phyloP scores from a whole-genome alignment of 2,888 invertebrate genomes.

The Rhaphigaster nebulosa region DNA sequence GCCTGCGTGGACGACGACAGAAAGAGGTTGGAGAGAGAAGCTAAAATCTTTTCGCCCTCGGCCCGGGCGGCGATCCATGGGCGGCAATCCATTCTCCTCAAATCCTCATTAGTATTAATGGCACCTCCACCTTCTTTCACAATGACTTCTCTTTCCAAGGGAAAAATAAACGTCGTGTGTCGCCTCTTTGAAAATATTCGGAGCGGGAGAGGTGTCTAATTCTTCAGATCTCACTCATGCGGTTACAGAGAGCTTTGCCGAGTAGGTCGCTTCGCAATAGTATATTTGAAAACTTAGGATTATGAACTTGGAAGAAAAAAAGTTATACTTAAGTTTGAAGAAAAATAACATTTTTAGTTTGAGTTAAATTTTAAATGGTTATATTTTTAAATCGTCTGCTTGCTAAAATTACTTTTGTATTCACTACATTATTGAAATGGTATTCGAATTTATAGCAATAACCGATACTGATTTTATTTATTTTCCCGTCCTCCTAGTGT shows the following conservation, averaged over 20 bases:
- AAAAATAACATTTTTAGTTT: too few species aligned
- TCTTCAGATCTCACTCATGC: neutral
- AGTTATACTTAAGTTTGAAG: too few species aligned
- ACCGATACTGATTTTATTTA: too few species aligned
- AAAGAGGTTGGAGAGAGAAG: neutral
- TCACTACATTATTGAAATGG: too few species aligned
- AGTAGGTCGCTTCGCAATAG: neutral
- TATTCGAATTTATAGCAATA: too few species aligned
- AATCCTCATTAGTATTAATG: conserved; percentile 14
- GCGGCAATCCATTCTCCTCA: conserved; percentile 1
- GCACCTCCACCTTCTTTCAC: conserved; percentile 14
- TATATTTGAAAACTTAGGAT: neutral
- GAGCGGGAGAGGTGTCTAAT: conserved; percentile 4
- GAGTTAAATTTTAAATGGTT: too few species aligned
- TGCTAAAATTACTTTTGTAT: too few species aligned
- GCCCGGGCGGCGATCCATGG: neutral
- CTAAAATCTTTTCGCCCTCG: neutral
- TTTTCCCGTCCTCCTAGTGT: too few species aligned
- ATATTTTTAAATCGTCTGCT: too few species aligned
- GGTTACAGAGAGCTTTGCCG: neutral
- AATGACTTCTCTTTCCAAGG: neutral
- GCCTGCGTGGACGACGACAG: neutral
- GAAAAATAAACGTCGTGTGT: conserved; percentile 4
- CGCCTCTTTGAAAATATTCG: neutral
- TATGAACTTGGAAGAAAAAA: neutral